phyloP scores from a whole-genome alignment of 2,797 vertebrate species.

The Synaphobranchus kaupii region DNA sequence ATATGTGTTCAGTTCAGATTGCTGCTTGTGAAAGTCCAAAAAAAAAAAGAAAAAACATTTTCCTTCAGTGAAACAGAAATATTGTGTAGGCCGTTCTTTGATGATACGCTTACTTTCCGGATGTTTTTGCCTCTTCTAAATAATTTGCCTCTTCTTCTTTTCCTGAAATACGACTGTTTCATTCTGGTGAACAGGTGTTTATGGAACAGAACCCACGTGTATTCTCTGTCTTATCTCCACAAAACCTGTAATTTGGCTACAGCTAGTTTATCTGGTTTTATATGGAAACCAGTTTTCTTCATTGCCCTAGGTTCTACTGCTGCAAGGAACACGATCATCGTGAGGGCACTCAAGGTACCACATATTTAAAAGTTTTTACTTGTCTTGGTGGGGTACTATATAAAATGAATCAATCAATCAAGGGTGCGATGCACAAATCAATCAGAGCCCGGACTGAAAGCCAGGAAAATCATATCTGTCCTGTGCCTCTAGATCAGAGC shows the following conservation, averaged over 20 bases:
- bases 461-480: no score
- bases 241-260: neutral
- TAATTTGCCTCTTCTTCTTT: no score
- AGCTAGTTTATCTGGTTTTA: neutral
- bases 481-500: neutral
- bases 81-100: neutral
- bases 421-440: neutral
- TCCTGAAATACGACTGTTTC: neutral
- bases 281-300: neutral
- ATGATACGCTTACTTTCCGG: neutral
- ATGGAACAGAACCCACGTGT: neutral
- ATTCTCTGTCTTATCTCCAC: neutral
- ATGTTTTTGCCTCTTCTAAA: neutral
- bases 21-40: neutral
- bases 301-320: neutral
- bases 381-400: neutral
- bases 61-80: neutral
- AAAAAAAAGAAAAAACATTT: neutral
- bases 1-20: constrained; percentile 3
- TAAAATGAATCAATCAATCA: neutral
- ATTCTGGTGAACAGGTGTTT: neutral
- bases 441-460: no score
- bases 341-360: neutral
- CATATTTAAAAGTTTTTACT: neutral
- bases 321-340: neutral